These are phyloP conservation scores for Egretta garzetta DNA, from an alignment of 2,113 vertebrate genomes.

Conservation along the genomic window DNA sequence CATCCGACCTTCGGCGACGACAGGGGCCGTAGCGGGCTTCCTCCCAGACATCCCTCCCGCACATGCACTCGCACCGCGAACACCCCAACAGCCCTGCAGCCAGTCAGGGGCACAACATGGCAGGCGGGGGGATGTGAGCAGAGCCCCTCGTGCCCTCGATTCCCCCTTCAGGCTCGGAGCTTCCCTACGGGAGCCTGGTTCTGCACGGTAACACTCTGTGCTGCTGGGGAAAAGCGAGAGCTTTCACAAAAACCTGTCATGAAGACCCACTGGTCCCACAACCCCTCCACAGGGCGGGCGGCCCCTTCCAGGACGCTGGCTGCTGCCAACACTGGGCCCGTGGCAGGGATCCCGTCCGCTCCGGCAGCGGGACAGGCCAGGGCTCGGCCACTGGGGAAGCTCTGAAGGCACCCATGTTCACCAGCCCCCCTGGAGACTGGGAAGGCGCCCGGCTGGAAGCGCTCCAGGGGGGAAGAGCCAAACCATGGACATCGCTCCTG, in stretches of 20 bases:
- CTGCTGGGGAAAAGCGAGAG: background rate
- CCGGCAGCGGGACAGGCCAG: fast-evolving
- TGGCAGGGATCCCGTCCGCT: background rate
- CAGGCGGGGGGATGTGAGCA: background rate
- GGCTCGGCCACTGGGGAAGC: background rate
- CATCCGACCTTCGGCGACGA: fast-evolving
- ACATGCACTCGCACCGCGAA: fast-evolving
- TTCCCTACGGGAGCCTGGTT: background rate
- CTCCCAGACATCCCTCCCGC: background rate
- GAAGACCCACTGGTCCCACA: fast-evolving
- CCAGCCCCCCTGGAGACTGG: background rate
- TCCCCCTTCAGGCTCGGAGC: no score
- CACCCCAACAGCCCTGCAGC: background rate
- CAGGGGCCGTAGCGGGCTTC: fast-evolving
- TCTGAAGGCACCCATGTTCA: background rate
- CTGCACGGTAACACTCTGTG: fast-evolving
- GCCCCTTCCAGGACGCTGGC: background rate
- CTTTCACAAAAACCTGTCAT: background rate
- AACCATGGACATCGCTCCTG: background rate
- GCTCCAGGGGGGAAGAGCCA: background rate
- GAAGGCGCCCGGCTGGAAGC: background rate
- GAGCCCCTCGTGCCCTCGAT: background rate
- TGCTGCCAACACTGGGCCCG: background rate
- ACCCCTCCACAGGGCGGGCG: fast-evolving
- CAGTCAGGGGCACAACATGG: background rate